Percentiles rank a stretch among this genome's conserved stretches.
phyloP scores from a whole-genome alignment of 2,888 invertebrate genomes.

The Drosophila robusta region DNA sequence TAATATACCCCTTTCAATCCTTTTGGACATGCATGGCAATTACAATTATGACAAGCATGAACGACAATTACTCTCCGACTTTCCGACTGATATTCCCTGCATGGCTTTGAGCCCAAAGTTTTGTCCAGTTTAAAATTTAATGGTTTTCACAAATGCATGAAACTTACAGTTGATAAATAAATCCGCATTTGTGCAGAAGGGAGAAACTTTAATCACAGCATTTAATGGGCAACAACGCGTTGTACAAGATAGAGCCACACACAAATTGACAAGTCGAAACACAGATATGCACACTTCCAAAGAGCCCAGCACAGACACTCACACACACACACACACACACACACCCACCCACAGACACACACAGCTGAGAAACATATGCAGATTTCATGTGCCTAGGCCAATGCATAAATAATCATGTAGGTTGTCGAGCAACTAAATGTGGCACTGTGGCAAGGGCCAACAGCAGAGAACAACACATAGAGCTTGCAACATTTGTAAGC shows the following conservation, averaged over 20 bases:
- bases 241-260: constrained; percentile 8
- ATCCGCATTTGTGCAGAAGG: constrained; percentile 15
- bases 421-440: constrained; percentile 14
- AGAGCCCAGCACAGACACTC: constrained; percentile 1
- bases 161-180: constrained; percentile 28
- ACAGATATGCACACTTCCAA: constrained; percentile 4
- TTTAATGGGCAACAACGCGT: constrained; percentile 34
- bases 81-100: constrained; percentile 1
- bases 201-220: constrained; percentile 36
- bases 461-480: constrained; percentile 9
- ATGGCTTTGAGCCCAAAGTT: background rate
- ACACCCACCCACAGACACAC: constrained; percentile 2
- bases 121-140: constrained; percentile 21
- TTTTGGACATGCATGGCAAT: constrained; percentile 3
- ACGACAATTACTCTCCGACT: constrained; percentile 5
- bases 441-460: constrained; percentile 1
- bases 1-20: background rate
- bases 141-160: constrained; percentile 18
- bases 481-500: constrained; percentile 50
- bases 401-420: constrained; percentile 72
- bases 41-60: constrained; percentile 15
- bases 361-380: constrained; percentile 36
- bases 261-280: constrained; percentile 40
- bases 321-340: background rate
- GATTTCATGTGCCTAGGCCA: constrained; percentile 45